Conservation (phyloP, 2,888 invertebrate species). For the Anodontia alba region DNA sequence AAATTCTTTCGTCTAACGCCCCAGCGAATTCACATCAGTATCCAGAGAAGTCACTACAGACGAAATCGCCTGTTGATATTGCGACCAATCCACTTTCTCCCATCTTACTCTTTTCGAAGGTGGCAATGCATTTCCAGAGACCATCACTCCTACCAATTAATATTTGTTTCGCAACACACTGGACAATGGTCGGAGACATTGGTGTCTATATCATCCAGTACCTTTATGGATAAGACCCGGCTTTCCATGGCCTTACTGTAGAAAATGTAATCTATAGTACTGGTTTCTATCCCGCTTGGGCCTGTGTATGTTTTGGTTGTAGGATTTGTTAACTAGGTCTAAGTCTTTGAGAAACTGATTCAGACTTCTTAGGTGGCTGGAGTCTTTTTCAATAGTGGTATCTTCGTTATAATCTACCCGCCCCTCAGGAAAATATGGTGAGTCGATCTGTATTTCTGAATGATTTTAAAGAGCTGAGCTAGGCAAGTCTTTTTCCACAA, state of each 20-base stretch:
- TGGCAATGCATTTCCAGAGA: not conserved
- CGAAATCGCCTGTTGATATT: not conserved
- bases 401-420: not conserved
- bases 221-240: not conserved
- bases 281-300: not conserved
- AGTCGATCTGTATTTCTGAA: not conserved
- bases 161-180: not conserved
- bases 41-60: not conserved
- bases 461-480: not conserved
- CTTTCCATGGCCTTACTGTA: not conserved
- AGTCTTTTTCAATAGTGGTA: not conserved
- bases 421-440: not conserved
- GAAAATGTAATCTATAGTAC: slow-evolving; percentile 13
- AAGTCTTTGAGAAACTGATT: not conserved
- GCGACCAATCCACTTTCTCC: not conserved
- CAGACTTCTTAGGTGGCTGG: not conserved
- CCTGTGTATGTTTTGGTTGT: not conserved
- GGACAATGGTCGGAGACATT: slow-evolving; percentile 5
- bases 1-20: not conserved
- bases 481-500: not conserved
- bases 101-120: not conserved
- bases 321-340: not conserved
- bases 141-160: too few species aligned
- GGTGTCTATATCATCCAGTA: not conserved
- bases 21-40: not conserved